These are phyloP conservation scores for Oegoconia quadripuncta DNA, from an alignment of 2,888 invertebrate genomes.

Conservation along the genomic window DNA sequence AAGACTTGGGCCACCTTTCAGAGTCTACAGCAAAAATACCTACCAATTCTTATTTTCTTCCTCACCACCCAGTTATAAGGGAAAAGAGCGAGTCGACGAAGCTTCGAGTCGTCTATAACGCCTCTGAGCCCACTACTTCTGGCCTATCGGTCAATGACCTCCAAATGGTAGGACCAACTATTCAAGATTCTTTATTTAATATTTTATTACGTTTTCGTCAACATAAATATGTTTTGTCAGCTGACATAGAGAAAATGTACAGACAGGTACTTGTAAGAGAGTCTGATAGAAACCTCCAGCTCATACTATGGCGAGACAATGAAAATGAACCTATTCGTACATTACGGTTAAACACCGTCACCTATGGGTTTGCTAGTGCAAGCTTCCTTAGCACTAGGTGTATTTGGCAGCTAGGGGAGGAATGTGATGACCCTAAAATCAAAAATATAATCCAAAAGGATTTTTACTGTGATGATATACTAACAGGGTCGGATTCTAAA, in stretches of 20 bases:
- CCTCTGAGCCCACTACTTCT: background rate
- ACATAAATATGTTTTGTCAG: slow-evolving; percentile 18
- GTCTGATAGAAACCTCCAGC: slow-evolving; percentile 24
- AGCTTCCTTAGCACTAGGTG: slow-evolving; percentile 13
- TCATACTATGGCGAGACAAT: slow-evolving; percentile 30
- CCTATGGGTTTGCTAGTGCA: slow-evolving; percentile 13
- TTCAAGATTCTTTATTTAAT: background rate
- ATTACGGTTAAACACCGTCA: slow-evolving; percentile 8
- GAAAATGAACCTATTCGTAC: slow-evolving; percentile 10
- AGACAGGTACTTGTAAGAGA: slow-evolving; percentile 21
- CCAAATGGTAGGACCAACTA: background rate
- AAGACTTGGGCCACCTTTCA: background rate
- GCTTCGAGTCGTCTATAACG: background rate
- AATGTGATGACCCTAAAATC: slow-evolving; percentile 2
- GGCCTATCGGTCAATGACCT: background rate
- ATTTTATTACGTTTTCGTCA: slow-evolving; percentile 16
- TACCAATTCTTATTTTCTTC: background rate
- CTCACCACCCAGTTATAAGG: slow-evolving; percentile 1
- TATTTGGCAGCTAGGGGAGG: slow-evolving; percentile 13
- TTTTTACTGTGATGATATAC: slow-evolving; percentile 11
- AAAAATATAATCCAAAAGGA: slow-evolving; percentile 6
- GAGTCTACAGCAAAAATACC: background rate
- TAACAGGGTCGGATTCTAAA: slow-evolving; percentile 7
- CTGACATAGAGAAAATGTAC: slow-evolving; percentile 24
- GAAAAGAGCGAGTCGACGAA: background rate